Conservation (phyloP, 2,113 vertebrate species). For the Numida meleagris region DNA sequence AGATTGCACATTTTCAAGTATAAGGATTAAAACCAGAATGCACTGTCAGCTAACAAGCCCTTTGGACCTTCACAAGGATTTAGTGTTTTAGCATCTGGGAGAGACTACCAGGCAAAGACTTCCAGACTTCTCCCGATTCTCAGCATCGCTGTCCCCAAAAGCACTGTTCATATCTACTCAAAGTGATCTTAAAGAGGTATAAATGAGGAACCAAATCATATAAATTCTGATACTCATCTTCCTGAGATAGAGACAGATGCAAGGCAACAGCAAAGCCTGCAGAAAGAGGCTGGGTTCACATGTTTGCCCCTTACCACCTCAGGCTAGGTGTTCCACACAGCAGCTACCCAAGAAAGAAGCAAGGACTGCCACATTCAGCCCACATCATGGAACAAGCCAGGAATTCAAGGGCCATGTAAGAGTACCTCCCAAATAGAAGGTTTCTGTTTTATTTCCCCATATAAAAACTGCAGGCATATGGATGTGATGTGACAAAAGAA, state of each 20-base stretch:
- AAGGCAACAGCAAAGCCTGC: background rate
- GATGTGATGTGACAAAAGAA: background rate
- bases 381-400: background rate
- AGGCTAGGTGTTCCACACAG: background rate
- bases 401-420: background rate
- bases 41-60: background rate
- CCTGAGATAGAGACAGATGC: background rate
- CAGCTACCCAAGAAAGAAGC: background rate
- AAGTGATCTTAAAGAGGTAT: background rate
- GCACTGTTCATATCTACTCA: rapidly evolving
- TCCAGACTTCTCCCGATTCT: background rate
- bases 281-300: background rate
- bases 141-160: background rate
- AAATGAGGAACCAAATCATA: too few species aligned
- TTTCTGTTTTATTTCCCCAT: background rate
- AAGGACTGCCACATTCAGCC: background rate
- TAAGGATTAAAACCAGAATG: background rate
- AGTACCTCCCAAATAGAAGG: background rate
- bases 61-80: background rate
- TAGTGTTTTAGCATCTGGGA: background rate
- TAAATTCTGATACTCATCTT: background rate
- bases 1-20: background rate
- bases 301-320: background rate
- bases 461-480: background rate
- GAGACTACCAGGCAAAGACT: background rate